Conservation (phyloP, 2,888 invertebrate species). For the Pollenia labialis region DNA sequence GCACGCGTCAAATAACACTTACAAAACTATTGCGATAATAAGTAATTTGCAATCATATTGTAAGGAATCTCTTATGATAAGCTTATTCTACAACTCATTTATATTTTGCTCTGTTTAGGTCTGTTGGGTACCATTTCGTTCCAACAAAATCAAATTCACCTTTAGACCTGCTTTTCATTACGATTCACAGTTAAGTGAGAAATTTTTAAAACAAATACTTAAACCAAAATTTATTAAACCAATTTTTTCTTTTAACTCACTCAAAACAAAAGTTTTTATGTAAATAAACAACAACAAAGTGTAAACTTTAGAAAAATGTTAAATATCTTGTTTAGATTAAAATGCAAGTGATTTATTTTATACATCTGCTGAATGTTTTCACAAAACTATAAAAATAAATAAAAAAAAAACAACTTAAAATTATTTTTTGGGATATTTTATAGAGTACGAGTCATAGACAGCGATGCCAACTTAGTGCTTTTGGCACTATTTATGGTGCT, state of each 20-base stretch:
- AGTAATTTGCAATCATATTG: too few species aligned
- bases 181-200: not conserved
- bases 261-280: not conserved
- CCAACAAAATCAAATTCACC: too few species aligned
- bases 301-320: slow-evolving; percentile 1
- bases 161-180: not conserved
- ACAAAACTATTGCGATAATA: too few species aligned
- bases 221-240: not conserved
- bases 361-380: slow-evolving; percentile 49
- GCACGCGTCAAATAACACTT: too few species aligned
- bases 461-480: too few species aligned
- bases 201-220: not conserved
- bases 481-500: too few species aligned
- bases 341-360: slow-evolving; percentile 32
- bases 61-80: too few species aligned
- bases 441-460: not conserved
- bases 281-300: not conserved
- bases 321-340: not conserved
- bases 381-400: slow-evolving; percentile 21
- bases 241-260: not conserved
- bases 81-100: too few species aligned
- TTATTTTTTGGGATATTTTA: not conserved
- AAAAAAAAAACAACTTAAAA: not conserved
- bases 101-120: too few species aligned
- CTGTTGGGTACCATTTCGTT: too few species aligned